Evolutionary conservation across 2,113 vertebrate species (phyloP).

Genomic region (mouse (Mus musculus)): DNA sequence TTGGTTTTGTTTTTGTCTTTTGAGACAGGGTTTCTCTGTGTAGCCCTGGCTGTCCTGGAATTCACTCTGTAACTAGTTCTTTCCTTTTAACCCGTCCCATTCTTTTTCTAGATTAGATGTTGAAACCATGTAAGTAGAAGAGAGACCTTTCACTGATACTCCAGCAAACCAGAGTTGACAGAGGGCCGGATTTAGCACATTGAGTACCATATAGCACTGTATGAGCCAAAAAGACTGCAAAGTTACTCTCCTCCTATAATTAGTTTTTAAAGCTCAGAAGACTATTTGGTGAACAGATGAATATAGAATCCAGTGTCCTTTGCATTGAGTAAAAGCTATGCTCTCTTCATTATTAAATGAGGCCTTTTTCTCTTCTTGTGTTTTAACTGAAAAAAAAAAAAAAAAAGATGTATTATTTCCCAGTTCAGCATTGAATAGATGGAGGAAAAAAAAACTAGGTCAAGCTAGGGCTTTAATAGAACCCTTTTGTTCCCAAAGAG

Average conservation of each 20-base stretch:
- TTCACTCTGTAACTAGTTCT: constrained; percentile 69
- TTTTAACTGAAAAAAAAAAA: constrained; percentile 73
- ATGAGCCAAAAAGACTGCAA: constrained; percentile 65
- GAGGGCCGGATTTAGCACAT: constrained; percentile 74
- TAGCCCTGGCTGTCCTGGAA: too few relatives aligned
- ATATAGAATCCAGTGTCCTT: constrained; percentile 78
- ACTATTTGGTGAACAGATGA: constrained; percentile 73
- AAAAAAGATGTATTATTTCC: constrained; percentile 80
- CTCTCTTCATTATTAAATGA: constrained; percentile 80
- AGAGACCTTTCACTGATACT: constrained; percentile 73
- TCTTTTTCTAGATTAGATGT: constrained; percentile 29
- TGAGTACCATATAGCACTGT: constrained; percentile 67
- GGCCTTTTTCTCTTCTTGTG: constrained; percentile 60
- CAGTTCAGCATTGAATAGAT: constrained; percentile 76
- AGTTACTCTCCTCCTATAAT: constrained; percentile 80
- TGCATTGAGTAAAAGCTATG: constrained; percentile 81
- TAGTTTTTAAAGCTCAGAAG: constrained; percentile 83
- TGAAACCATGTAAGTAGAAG: constrained; percentile 45
- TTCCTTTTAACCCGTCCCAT: constrained; percentile 61
- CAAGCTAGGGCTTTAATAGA: constrained; percentile 61
- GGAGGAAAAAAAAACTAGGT: constrained; percentile 44
- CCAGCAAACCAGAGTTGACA: constrained; percentile 63
- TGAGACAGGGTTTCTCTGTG: too few relatives aligned
- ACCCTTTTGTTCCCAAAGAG: constrained; percentile 66
- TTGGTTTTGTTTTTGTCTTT: too few relatives aligned